phyloP scores from a whole-genome alignment of 2,113 vertebrate species.

The Telmatochromis sp. region DNA sequence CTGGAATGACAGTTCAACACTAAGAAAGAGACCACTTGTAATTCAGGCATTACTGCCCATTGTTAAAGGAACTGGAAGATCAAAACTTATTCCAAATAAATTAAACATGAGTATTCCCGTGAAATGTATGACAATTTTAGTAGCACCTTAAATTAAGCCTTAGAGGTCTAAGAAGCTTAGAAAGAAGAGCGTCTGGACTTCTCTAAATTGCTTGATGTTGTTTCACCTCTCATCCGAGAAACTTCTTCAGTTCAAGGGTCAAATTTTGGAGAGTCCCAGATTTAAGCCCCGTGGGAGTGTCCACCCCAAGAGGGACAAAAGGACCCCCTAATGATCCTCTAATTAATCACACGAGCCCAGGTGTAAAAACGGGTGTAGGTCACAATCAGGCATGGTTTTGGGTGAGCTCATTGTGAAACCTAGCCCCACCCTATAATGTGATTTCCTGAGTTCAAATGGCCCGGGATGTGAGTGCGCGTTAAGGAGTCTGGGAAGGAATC shows the following conservation, averaged over 20 bases:
- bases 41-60: background rate
- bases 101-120: background rate
- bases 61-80: background rate
- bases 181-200: background rate
- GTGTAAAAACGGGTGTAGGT: background rate
- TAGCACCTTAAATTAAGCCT: background rate
- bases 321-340: background rate
- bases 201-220: background rate
- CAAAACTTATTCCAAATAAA: background rate
- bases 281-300: background rate
- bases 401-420: background rate
- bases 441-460: background rate
- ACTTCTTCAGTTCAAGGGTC: background rate
- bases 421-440: background rate
- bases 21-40: background rate
- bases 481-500: background rate
- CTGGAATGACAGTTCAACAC: background rate
- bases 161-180: background rate
- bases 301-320: background rate
- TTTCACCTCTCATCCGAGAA: background rate
- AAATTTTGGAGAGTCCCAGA: background rate
- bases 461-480: rapidly evolving
- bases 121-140: background rate
- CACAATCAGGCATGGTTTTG: background rate
- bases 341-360: background rate